Evolutionary conservation across 2,113 vertebrate species (phyloP).

Genomic region (Actenoides lindsayi): DNA sequence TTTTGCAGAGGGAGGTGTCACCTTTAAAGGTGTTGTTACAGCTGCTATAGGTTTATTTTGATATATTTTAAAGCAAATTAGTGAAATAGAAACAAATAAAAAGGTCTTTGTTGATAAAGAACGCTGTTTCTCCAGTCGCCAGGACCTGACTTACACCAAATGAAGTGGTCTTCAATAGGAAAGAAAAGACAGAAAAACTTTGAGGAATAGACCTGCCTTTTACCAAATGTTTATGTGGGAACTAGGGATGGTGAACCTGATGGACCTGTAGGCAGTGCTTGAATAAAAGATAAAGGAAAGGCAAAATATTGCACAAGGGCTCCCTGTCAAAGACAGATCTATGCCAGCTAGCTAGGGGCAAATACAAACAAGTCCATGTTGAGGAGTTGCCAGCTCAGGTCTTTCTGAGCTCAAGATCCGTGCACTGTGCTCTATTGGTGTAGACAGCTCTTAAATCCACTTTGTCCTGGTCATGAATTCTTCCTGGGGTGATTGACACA

Average conservation of each 20-base stretch:
- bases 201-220: not conserved
- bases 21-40: not conserved
- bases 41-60: not conserved
- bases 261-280: not conserved
- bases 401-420: not conserved
- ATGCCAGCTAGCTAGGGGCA: not conserved
- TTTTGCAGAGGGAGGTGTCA: not conserved
- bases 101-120: not conserved
- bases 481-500: not conserved
- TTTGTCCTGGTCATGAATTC: constrained; percentile 10
- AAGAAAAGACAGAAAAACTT: not conserved
- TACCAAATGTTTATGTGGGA: not conserved
- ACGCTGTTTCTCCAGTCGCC: not conserved
- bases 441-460: constrained; percentile 3
- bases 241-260: not conserved
- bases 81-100: not conserved
- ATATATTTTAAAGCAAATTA: not conserved
- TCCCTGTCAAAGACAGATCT: not conserved
- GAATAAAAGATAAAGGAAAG: not conserved
- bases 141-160: not conserved
- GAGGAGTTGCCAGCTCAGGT: not conserved
- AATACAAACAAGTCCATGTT: not conserved
- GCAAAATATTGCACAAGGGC: not conserved
- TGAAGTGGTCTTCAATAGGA: not conserved
- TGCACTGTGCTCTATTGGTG: not conserved